A percentile compares a stretch with the other conserved stretches of the same genome.
Evolutionary conservation across 2,113 vertebrate genomes (phyloP).

Genomic region (Myotis lucifugus): DNA sequence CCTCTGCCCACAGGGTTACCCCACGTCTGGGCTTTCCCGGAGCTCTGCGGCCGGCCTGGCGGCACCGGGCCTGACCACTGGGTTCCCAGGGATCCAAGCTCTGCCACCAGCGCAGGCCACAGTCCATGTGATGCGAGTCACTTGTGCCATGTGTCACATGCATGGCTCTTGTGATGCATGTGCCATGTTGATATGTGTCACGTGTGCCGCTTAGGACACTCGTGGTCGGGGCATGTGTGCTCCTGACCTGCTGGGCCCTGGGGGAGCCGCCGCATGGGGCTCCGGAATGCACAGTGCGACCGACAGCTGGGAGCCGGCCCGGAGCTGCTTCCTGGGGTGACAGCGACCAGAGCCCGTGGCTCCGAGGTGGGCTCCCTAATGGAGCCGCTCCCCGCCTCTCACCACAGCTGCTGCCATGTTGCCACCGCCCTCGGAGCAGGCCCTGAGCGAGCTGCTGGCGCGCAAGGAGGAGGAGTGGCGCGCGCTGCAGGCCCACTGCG

Average conservation of each 20-base stretch:
- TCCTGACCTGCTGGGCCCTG: background rate
- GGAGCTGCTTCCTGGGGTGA: background rate
- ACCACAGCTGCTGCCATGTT: background rate
- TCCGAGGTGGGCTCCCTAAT: background rate
- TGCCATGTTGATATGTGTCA: background rate
- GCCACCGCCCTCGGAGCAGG: conserved; percentile 48
- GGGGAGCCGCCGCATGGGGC: background rate
- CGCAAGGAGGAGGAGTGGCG: conserved; percentile 88
- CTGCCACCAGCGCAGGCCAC: background rate
- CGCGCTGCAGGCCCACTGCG: conserved; percentile 78
- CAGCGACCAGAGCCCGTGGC: accelerated
- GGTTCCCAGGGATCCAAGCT: background rate
- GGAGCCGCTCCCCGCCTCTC: accelerated
- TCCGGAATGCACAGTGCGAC: background rate
- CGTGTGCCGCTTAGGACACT: background rate
- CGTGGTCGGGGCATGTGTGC: background rate
- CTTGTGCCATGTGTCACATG: background rate
- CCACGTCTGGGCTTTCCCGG: background rate
- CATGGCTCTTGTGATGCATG: background rate
- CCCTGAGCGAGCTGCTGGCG: conserved; percentile 81
- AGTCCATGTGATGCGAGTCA: background rate
- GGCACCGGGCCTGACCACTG: background rate
- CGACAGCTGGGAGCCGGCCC: no score
- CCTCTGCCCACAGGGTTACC: accelerated
- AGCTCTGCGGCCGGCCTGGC: background rate